Evolutionary conservation across 2,888 invertebrate species (phyloP).

Genomic region (Prosapia bicincta): DNA sequence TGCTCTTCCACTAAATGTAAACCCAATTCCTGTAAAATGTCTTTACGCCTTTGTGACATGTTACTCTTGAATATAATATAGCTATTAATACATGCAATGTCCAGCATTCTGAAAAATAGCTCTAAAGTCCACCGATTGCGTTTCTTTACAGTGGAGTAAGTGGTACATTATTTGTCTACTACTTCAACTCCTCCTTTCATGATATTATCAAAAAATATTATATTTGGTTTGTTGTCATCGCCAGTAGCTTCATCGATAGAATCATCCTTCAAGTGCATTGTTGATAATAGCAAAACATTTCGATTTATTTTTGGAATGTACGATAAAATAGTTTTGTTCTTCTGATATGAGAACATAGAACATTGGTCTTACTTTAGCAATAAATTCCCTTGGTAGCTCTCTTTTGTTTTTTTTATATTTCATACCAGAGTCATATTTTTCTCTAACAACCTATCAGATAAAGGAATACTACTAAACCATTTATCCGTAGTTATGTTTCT

Average conservation of each 20-base stretch:
- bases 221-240: neutral
- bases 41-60: too few relatives aligned
- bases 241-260: neutral
- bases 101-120: conserved; percentile 19
- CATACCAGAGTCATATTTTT: neutral
- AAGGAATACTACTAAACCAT: neutral
- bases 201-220: neutral
- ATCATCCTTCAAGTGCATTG: conserved; percentile 24
- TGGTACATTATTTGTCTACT: neutral
- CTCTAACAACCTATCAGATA: neutral
- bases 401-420: neutral
- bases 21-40: too few relatives aligned
- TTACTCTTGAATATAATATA: too few relatives aligned
- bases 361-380: neutral
- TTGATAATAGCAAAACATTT: conserved; percentile 26
- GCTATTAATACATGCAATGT: neutral
- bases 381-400: too few relatives aligned
- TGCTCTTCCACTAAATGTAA: too few relatives aligned
- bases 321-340: conserved; percentile 29
- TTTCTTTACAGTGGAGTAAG: neutral
- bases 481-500: neutral
- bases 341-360: conserved; percentile 21
- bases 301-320: conserved; percentile 26
- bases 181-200: neutral
- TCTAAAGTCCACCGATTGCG: conserved; percentile 25